phyloP scores from a whole-genome alignment of 2,797 vertebrate genomes.

The Enteromius fasciolatus region DNA sequence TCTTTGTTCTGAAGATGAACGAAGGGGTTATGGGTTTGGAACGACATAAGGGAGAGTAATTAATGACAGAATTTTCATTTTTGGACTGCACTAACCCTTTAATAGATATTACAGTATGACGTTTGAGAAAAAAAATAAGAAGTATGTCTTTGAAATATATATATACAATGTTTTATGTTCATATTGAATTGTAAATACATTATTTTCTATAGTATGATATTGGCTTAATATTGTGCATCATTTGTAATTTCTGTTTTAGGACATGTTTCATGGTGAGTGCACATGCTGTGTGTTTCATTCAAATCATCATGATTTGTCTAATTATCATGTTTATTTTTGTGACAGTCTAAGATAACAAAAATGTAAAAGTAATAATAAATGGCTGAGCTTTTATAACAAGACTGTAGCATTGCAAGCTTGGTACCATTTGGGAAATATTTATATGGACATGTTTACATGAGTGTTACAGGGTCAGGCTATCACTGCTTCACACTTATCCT shows the following conservation, averaged over 20 bases:
- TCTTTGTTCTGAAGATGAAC: too few species aligned
- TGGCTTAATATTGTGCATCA: neutral
- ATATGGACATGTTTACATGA: neutral
- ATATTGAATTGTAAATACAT: neutral
- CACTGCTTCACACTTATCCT: neutral
- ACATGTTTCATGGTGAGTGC: neutral
- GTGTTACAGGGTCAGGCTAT: neutral
- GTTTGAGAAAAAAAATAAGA: neutral
- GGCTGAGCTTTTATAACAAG: neutral
- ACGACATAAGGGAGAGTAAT: too few species aligned
- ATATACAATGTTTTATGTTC: neutral
- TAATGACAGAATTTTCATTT: too few species aligned
- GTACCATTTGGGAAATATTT: neutral
- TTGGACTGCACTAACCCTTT: too few species aligned
- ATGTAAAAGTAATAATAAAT: neutral
- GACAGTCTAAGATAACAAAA: neutral
- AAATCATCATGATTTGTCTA: neutral
- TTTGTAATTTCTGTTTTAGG: neutral
- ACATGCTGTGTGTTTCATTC: neutral
- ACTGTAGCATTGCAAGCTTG: neutral
- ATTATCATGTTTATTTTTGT: neutral
- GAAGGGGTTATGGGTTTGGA: too few species aligned
- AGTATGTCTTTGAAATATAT: constrained; percentile 43
- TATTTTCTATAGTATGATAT: neutral
- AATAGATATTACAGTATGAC: neutral